phyloP scores from a whole-genome alignment of 1,140 invertebrate genomes.

The Pseudomyrmex sp. region DNA sequence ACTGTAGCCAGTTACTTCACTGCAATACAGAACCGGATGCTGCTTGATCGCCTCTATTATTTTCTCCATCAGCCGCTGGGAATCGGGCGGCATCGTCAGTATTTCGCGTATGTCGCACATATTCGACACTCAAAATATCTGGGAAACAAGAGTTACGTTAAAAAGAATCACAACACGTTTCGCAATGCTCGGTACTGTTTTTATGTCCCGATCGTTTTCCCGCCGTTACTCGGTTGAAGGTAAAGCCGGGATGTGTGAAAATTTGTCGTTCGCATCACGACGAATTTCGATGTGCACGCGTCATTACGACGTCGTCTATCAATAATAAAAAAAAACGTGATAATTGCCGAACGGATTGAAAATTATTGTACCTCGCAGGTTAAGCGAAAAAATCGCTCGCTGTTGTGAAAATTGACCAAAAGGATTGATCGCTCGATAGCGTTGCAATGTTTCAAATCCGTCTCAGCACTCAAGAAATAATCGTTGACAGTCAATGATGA shows the following conservation, averaged over 20 bases:
- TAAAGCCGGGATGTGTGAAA: slow-evolving; percentile 28
- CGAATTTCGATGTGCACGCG: slow-evolving; percentile 29
- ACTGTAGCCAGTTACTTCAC: slow-evolving; percentile 78
- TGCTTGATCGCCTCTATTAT: slow-evolving; percentile 82
- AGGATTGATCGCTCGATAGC: too few relatives aligned
- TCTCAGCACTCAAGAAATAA: too few relatives aligned
- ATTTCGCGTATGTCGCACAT: neutral
- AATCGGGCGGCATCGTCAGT: slow-evolving; percentile 78
- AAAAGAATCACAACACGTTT: neutral
- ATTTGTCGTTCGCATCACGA: slow-evolving; percentile 4
- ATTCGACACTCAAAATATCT: neutral
- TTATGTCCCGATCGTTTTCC: slow-evolving; percentile 14
- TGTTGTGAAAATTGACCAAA: too few relatives aligned
- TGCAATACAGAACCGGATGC: slow-evolving; percentile 82
- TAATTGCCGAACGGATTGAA: neutral
- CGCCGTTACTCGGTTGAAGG: neutral
- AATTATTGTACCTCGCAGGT: neutral
- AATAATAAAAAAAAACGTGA: slow-evolving; percentile 51
- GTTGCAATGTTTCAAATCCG: too few relatives aligned
- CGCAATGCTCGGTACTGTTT: neutral
- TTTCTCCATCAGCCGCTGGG: slow-evolving; percentile 81
- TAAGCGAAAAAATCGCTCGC: too few relatives aligned
- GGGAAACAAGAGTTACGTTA: neutral
- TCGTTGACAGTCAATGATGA: too few relatives aligned
- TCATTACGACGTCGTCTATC: slow-evolving; percentile 26